Evolutionary conservation across 1,140 invertebrate species (phyloP).

Genomic region (Drosophila micromelanica): DNA sequence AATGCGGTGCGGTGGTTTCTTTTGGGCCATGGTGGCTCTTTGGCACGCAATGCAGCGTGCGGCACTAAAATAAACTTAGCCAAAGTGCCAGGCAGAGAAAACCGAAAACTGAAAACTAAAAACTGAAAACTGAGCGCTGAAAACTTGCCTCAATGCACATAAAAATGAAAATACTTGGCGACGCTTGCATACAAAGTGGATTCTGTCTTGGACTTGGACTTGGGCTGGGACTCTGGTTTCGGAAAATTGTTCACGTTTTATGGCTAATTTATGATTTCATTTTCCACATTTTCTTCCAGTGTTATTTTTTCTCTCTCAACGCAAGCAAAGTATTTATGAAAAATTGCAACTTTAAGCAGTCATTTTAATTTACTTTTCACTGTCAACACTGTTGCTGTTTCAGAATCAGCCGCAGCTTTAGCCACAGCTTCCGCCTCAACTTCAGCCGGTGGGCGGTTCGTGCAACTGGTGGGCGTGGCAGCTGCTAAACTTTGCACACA

Average conservation of each 20-base stretch:
- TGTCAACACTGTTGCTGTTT: slow-evolving; percentile 18
- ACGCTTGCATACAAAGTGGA: slow-evolving; percentile 58
- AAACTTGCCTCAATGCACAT: slow-evolving; percentile 70
- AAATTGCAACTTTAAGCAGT: slow-evolving; percentile 55
- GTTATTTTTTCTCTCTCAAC: slow-evolving; percentile 2
- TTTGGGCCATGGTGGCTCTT: slow-evolving; percentile 22
- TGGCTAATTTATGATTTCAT: slow-evolving; percentile 69
- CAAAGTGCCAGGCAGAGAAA: slow-evolving; percentile 42
- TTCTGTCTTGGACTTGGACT: too few species aligned
- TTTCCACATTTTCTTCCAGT: slow-evolving; percentile 15
- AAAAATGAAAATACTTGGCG: slow-evolving; percentile 78
- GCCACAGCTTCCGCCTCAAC: background rate
- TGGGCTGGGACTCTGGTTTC: background rate
- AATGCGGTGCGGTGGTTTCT: slow-evolving; percentile 2
- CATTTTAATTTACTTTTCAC: slow-evolving; percentile 47
- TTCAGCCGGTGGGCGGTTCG: slow-evolving; percentile 11
- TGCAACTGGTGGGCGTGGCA: slow-evolving; percentile 28
- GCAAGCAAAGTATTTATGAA: slow-evolving; percentile 1
- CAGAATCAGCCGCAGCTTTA: slow-evolving; percentile 15
- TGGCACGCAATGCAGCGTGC: slow-evolving; percentile 67
- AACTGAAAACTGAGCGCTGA: slow-evolving; percentile 22
- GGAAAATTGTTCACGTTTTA: slow-evolving; percentile 53
- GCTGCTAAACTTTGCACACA: slow-evolving; percentile 48
- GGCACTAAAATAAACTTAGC: slow-evolving; percentile 63
- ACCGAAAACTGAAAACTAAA: slow-evolving; percentile 19